Evolutionary conservation across 2,888 invertebrate species (phyloP).

Genomic region (Ophion obscuratus): DNA sequence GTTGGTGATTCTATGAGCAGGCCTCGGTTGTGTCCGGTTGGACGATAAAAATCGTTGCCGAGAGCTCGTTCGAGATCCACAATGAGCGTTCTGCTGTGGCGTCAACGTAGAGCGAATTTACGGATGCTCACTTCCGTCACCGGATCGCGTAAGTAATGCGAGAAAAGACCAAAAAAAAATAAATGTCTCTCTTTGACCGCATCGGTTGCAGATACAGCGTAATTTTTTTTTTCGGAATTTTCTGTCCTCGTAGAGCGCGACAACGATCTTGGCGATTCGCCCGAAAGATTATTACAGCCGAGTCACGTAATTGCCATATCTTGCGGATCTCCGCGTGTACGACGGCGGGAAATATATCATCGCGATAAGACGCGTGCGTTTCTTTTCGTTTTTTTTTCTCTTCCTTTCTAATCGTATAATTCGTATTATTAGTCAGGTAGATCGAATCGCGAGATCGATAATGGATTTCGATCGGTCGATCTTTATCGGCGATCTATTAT

Average conservation of each 20-base stretch:
- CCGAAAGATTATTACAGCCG: conserved; percentile 29
- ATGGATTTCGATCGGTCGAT: conserved; percentile 57
- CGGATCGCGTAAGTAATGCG: conserved; percentile 73
- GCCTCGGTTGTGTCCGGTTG: not conserved
- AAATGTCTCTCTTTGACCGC: not conserved
- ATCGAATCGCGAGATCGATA: conserved; percentile 47
- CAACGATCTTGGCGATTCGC: conserved; percentile 43
- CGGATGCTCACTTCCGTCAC: conserved; percentile 68
- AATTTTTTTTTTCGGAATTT: not conserved
- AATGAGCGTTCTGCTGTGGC: conserved; percentile 81
- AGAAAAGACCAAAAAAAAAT: not conserved
- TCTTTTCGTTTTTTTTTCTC: not conserved
- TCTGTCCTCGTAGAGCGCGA: conserved; percentile 5
- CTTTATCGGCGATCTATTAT: conserved; percentile 54
- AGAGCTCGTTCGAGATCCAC: conserved; percentile 18
- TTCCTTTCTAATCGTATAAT: conserved; percentile 36
- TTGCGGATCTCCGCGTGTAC: conserved; percentile 6
- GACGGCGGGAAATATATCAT: conserved; percentile 21
- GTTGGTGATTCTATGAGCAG: not conserved
- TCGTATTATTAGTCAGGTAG: conserved; percentile 32
- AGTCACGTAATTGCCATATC: conserved; percentile 52
- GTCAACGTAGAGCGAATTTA: conserved; percentile 76
- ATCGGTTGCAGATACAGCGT: not conserved
- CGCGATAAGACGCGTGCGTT: not conserved
- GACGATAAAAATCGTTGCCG: conserved; percentile 17